A percentile compares a stretch with the other conserved stretches of the same genome.
Conservation (phyloP, 2,113 vertebrate genomes). For the Cyanoliseus patagonus region DNA sequence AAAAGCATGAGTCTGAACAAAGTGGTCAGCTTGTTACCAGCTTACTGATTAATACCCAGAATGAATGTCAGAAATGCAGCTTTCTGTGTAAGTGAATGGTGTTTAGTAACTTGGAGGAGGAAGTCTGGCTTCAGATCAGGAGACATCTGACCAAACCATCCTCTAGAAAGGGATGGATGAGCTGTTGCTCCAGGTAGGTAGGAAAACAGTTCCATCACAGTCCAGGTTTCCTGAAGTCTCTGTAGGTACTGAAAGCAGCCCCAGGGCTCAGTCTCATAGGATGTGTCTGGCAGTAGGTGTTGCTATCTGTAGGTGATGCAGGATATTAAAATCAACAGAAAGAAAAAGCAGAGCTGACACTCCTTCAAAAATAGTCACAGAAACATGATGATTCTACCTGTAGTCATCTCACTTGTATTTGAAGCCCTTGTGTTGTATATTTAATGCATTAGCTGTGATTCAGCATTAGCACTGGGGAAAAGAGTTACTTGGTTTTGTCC, state of each 20-base stretch:
- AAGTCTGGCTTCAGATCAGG: background rate
- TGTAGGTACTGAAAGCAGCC: background rate
- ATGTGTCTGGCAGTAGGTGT: background rate
- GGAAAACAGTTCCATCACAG: background rate
- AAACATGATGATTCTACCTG: background rate
- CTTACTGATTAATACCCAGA: background rate
- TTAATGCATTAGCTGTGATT: background rate
- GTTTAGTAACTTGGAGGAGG: background rate
- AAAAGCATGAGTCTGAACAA: conserved; percentile 34
- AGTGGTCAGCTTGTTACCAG: conserved; percentile 4
- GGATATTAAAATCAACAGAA: background rate
- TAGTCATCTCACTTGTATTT: background rate
- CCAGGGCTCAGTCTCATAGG: background rate
- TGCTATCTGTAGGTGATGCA: background rate
- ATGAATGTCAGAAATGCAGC: background rate
- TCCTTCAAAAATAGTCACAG: background rate
- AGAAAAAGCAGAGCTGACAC: background rate
- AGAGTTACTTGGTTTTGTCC: background rate
- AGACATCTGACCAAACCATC: background rate
- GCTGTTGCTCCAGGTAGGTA: background rate
- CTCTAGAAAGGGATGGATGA: background rate
- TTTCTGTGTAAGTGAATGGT: background rate
- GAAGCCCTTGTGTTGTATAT: background rate
- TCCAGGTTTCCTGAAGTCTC: background rate
- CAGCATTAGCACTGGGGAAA: background rate